Conservation (phyloP, 2,113 vertebrate genomes). For the Micronycteris hirsuta region DNA sequence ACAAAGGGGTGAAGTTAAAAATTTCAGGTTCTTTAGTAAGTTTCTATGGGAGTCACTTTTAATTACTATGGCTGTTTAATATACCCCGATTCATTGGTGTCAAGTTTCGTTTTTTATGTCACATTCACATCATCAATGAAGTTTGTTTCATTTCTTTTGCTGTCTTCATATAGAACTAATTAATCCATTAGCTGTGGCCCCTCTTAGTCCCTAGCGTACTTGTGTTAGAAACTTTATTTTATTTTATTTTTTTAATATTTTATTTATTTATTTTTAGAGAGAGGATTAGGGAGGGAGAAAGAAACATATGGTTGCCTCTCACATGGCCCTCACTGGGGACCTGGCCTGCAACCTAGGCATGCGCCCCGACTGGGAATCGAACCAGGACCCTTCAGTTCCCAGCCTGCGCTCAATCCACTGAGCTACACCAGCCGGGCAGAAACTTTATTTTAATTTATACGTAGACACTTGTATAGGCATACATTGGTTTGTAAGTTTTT, state of each 20-base stretch:
- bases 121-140: neutral
- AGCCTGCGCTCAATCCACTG: no score
- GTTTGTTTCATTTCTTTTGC: neutral
- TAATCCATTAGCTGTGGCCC: neutral
- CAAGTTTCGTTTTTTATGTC: neutral
- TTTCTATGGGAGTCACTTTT: neutral
- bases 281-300: no score
- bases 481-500: neutral
- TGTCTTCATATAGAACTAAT: neutral
- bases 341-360: no score
- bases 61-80: neutral
- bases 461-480: neutral
- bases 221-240: neutral
- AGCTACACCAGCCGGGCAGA: no score
- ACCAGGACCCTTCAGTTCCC: no score
- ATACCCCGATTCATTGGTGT: neutral
- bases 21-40: neutral
- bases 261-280: no score
- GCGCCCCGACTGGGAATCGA: no score
- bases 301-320: no score
- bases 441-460: neutral
- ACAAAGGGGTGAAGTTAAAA: neutral
- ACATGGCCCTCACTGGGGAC: no score
- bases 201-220: neutral
- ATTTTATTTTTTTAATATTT: no score